A percentile compares a stretch with the other conserved stretches of the same genome.
These are phyloP conservation scores for Nycteola revayana DNA, from an alignment of 2,888 invertebrate species.

Conservation along the genomic window DNA sequence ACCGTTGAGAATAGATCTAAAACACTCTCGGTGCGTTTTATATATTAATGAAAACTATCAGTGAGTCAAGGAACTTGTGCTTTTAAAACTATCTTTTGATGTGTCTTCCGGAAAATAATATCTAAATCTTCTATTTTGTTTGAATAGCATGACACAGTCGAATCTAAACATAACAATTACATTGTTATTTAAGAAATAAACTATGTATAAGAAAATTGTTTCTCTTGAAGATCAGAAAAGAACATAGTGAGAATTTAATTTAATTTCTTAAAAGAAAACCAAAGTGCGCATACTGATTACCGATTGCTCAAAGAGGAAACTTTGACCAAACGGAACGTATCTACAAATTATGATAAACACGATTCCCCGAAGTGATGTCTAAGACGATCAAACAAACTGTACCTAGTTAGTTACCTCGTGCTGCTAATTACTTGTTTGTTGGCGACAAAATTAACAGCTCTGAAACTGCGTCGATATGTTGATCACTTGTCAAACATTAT, in stretches of 20 bases:
- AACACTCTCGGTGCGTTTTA: slow-evolving; percentile 6
- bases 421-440: slow-evolving; percentile 62
- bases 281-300: background rate
- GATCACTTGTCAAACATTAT: slow-evolving; percentile 48
- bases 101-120: too few species aligned
- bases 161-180: too few species aligned
- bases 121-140: too few species aligned
- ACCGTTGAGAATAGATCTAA: slow-evolving; percentile 8
- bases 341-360: slow-evolving; percentile 25
- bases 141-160: too few species aligned
- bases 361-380: slow-evolving; percentile 35
- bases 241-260: background rate
- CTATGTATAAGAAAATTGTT: too few species aligned
- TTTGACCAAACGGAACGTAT: slow-evolving; percentile 3
- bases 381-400: slow-evolving; percentile 31
- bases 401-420: slow-evolving; percentile 27
- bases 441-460: slow-evolving; percentile 43
- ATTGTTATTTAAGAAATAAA: too few species aligned
- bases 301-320: slow-evolving; percentile 2
- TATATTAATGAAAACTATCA: slow-evolving; percentile 3
- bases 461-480: slow-evolving; percentile 32
- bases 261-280: background rate
- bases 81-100: too few species aligned
- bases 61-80: too few species aligned
- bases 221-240: background rate